Evolutionary conservation across 92 coral and sea anemone genomes (phyloP).

Genomic region (Phenganax stokvisi): DNA sequence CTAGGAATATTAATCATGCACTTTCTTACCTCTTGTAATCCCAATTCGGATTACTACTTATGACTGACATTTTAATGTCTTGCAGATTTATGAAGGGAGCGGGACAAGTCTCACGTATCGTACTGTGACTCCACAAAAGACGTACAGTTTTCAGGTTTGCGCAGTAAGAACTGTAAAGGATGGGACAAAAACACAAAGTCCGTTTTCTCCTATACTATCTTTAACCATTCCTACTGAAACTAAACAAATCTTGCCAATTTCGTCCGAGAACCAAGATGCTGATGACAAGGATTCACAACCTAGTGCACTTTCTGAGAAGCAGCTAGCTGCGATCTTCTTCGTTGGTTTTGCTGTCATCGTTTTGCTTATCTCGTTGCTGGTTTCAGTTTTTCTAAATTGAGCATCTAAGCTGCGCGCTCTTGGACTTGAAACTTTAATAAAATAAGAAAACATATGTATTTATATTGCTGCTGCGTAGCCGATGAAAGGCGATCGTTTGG

Average conservation of each 20-base stretch:
- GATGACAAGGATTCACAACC: slow-evolving; percentile 41
- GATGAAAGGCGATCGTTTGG: too few relatives aligned
- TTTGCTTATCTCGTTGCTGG: slow-evolving; percentile 56
- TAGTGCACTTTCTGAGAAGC: slow-evolving; percentile 69
- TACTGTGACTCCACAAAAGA: slow-evolving; percentile 52
- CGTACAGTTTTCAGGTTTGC: slow-evolving; percentile 78
- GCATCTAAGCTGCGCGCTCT: too few relatives aligned
- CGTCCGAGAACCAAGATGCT: slow-evolving; percentile 29
- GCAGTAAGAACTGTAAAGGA: slow-evolving; percentile 63
- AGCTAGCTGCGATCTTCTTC: slow-evolving; percentile 84
- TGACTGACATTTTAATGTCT: neutral
- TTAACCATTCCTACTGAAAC: slow-evolving; percentile 56
- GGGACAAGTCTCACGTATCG: slow-evolving; percentile 47
- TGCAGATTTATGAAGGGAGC: slow-evolving; percentile 75
- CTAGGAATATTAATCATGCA: neutral
- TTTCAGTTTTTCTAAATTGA: slow-evolving; percentile 39
- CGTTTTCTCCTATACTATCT: slow-evolving; percentile 59
- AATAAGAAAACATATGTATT: too few relatives aligned
- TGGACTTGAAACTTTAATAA: too few relatives aligned
- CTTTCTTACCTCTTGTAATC: too few relatives aligned
- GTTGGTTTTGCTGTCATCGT: slow-evolving; percentile 66
- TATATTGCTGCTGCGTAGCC: too few relatives aligned
- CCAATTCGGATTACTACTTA: neutral
- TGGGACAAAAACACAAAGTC: slow-evolving; percentile 59
- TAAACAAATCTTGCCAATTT: slow-evolving; percentile 54